Percentiles rank a stretch among this genome's conserved stretches.
phyloP scores from a whole-genome alignment of 2,113 vertebrate species.

The Chloropsis hardwickii region DNA sequence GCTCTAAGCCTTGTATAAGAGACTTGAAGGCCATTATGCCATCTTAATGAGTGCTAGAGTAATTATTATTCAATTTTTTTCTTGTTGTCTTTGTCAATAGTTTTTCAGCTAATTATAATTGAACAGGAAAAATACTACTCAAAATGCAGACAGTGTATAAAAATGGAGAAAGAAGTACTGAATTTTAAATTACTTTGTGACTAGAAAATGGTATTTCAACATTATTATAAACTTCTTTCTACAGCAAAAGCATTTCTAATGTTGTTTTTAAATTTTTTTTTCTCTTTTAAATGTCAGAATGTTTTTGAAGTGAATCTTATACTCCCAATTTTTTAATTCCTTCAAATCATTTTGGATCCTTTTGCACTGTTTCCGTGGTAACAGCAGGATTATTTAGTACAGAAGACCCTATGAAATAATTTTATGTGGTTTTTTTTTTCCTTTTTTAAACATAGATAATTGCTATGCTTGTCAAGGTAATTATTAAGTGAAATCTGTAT shows the following conservation, averaged over 20 bases:
- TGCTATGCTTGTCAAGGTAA: not conserved
- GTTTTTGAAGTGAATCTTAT: not conserved
- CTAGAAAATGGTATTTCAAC: not conserved
- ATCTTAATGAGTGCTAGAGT: not conserved
- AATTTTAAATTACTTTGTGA: not conserved
- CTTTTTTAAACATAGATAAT: constrained; percentile 3
- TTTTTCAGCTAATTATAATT: not conserved
- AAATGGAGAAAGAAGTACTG: not conserved
- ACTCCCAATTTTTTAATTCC: constrained; percentile 32
- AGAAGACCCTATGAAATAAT: constrained; percentile 27
- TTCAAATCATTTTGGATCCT: constrained; percentile 11
- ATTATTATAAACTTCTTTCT: not conserved
- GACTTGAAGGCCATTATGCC: not conserved
- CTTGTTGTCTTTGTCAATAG: not conserved
- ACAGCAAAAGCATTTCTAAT: not conserved
- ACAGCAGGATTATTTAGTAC: not conserved
- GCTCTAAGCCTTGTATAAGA: not conserved
- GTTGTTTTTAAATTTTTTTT: not conserved
- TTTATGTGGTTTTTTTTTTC: not conserved
- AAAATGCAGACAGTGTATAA: not conserved
- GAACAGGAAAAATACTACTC: not conserved
- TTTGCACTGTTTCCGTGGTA: constrained; percentile 39
- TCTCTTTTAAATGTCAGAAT: not conserved
- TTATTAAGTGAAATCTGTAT: constrained; percentile 40
- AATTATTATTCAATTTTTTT: not conserved